A percentile compares a stretch with the other conserved stretches of the same genome.
phyloP scores from a whole-genome alignment of 2,797 vertebrate species.

The Enteromius radiatus region DNA sequence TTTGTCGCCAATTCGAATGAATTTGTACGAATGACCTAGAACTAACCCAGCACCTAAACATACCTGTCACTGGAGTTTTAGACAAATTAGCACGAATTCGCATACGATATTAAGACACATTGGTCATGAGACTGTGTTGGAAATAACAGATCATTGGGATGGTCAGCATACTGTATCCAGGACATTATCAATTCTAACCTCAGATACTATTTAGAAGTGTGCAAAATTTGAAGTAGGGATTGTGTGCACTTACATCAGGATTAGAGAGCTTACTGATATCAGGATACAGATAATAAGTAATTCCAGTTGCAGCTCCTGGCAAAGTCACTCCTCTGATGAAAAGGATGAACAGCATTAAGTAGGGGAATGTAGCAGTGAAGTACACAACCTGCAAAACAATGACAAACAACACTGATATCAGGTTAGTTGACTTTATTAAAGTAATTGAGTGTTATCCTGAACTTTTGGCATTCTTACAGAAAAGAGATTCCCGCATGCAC shows the following conservation, averaged over 20 bases:
- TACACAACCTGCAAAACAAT: constrained; percentile 85
- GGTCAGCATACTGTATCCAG: background rate
- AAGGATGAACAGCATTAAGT: constrained; percentile 87
- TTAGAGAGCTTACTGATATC: constrained; percentile 77
- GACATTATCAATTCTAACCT: background rate
- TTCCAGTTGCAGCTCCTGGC: constrained; percentile 84
- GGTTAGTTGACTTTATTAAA: background rate
- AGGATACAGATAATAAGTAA: constrained; percentile 85
- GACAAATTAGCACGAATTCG: too few relatives aligned
- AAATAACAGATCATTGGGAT: background rate
- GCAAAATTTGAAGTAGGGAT: background rate
- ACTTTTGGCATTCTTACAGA: background rate
- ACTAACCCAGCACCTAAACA: too few relatives aligned
- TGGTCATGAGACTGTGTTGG: too few relatives aligned
- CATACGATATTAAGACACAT: too few relatives aligned
- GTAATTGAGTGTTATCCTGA: background rate
- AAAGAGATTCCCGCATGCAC: background rate
- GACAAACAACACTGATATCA: background rate
- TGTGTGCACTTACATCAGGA: constrained; percentile 74
- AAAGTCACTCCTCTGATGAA: constrained; percentile 88
- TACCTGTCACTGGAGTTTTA: too few relatives aligned
- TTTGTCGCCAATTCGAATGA: too few relatives aligned
- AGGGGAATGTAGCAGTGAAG: constrained; percentile 91
- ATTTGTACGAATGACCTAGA: too few relatives aligned
- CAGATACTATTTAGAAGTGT: background rate